These are phyloP conservation scores for Tetragonula clypearis DNA, from an alignment of 1,140 invertebrate genomes.

Conservation along the genomic window DNA sequence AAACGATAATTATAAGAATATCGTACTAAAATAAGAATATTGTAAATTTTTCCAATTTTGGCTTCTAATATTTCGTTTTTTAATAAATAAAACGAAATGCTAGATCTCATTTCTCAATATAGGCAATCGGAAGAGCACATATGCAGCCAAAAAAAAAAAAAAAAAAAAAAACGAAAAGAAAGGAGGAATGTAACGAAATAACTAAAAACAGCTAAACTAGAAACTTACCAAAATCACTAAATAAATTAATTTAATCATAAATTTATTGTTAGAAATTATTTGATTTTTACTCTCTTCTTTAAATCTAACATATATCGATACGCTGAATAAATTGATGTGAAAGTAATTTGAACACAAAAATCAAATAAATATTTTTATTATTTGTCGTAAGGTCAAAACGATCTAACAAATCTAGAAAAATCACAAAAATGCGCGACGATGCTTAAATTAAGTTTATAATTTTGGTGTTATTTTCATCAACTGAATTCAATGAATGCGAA, in stretches of 20 bases:
- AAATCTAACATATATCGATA: background rate
- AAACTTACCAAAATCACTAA: background rate
- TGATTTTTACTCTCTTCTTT: background rate
- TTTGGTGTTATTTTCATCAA: background rate
- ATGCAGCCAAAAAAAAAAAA: background rate
- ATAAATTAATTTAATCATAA: background rate
- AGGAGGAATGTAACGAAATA: too few relatives aligned
- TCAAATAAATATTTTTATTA: background rate
- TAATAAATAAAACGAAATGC: too few relatives aligned
- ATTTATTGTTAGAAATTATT: background rate
- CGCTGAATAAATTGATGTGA: background rate
- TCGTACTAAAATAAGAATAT: too few relatives aligned
- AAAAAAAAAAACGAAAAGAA: too few relatives aligned
- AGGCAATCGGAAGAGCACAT: background rate
- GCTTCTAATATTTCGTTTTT: too few relatives aligned
- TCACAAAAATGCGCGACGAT: background rate
- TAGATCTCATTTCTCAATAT: too few relatives aligned
- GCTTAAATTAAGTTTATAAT: background rate
- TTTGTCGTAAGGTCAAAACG: background rate
- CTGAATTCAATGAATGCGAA: background rate
- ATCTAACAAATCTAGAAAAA: background rate
- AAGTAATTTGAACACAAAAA: background rate
- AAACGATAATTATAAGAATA: too few relatives aligned
- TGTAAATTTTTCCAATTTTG: too few relatives aligned
- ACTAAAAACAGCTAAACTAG: too few relatives aligned